Percentiles rank a stretch among this genome's conserved stretches.
Conservation (phyloP, 2,113 vertebrate genomes). For the Cinclus mexicanus region DNA sequence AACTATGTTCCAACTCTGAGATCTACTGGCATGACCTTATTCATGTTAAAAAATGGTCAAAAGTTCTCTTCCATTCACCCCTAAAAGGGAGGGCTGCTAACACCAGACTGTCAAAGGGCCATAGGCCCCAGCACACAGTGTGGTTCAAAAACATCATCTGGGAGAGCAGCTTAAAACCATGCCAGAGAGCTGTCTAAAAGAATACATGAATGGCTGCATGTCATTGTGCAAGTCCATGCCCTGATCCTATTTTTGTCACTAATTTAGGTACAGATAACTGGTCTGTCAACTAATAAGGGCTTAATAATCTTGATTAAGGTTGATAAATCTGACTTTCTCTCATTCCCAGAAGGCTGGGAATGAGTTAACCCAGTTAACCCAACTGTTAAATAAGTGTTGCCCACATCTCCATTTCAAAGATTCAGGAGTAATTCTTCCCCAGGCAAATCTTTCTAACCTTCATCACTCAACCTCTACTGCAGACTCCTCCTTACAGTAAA, state of each 20-base stretch:
- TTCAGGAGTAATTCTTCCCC: neutral
- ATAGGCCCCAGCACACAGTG: neutral
- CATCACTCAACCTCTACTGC: neutral
- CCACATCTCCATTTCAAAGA: neutral
- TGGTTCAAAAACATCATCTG: fast-evolving
- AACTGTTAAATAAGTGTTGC: neutral
- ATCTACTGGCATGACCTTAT: neutral
- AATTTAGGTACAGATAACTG: neutral
- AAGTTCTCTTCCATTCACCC: neutral
- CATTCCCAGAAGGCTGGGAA: neutral
- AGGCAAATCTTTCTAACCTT: neutral
- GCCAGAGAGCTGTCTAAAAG: neutral
- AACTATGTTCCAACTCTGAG: neutral
- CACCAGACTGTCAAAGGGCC: neutral
- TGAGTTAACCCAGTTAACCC: neutral
- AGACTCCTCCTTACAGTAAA: neutral
- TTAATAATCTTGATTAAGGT: neutral
- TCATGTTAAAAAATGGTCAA: neutral
- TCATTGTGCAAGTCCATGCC: neutral
- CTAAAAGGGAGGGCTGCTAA: neutral
- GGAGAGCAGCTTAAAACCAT: neutral
- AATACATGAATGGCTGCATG: neutral
- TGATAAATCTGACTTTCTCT: neutral
- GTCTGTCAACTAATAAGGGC: neutral
- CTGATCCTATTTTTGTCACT: neutral